Base-by-base conservation (phyloP, 1,140 invertebrate genomes). In the Agrilus planipennis region DNA sequence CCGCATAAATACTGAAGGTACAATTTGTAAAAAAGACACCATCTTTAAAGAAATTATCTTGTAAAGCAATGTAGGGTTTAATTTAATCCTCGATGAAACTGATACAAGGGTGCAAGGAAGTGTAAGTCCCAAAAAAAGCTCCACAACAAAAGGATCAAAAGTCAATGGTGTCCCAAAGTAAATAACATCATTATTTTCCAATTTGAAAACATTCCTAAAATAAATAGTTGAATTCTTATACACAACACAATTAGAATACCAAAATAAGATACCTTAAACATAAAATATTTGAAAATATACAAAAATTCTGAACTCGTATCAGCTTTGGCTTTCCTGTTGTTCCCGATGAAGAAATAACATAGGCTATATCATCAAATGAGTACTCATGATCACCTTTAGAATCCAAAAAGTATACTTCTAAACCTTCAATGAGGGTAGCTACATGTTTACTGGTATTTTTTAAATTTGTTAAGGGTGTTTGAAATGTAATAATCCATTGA, bases 71-170 rank as follows among this genome's bases (percentile, higher is more conserved):
- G 3, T 37, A 16, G 70, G 52, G 43, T 68, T 57, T 16, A 63
- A 49, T 53, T 71, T 72, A 0, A 75, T 39, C 17, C 56, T 46
- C 44, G 73, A 58, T 2, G 76, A 70, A 11, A 73, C 64, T 48
- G 84, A 74, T 2, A 84, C 56, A 2, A 89, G 55, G 22, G 72
- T 71, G 12, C 75, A 75, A 29, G 72, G 74, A 63, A 67, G 71
- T 31, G 60, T 64, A 27, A 83, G 64, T 5, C 73, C 70, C 19
- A 84, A 58, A 53, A 86, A 77, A 29, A 88, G 69, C 64, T 89
- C 85, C 28, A 89, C 57, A 47, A 87, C 70, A 32, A 77, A 79
- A 7, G 85, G 85, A 62, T 89, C 86, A 74, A 89, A 89, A 28
- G 82, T 85, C 27, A 84, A 54, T 15, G 79, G 77, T 34, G 84